A percentile compares a stretch with the other conserved stretches of the same genome.
Conservation (phyloP, 2,797 vertebrate species). For the Microhierax caerulescens region DNA sequence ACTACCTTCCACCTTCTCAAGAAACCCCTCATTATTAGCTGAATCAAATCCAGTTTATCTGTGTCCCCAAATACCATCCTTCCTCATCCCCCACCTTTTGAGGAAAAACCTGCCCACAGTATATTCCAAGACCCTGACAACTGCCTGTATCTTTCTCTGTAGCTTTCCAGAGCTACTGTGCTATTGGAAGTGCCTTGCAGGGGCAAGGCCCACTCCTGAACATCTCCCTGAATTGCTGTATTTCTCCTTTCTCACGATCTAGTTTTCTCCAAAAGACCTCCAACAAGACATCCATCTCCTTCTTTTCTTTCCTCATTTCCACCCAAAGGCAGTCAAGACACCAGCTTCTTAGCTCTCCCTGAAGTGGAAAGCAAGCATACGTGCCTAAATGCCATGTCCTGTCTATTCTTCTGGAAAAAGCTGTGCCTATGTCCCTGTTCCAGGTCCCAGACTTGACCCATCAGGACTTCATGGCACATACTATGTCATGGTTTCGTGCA, state of each 20-base stretch:
- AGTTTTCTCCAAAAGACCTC: not conserved
- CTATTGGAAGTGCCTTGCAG: not conserved
- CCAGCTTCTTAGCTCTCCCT: not conserved
- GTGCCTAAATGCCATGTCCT: not conserved
- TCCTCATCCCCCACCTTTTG: not conserved
- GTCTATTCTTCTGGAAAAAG: not conserved
- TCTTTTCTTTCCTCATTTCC: not conserved
- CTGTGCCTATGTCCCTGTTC: not conserved
- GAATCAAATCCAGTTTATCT: not conserved
- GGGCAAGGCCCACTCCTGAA: not conserved
- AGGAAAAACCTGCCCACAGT: not conserved
- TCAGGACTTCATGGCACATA: not conserved
- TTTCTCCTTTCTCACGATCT: not conserved
- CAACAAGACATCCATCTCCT: not conserved
- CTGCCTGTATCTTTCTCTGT: not conserved
- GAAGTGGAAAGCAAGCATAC: not conserved
- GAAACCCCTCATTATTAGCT: not conserved
- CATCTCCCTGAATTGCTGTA: not conserved
- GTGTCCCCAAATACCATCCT: not conserved
- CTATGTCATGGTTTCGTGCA: not conserved
- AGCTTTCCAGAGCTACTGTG: not conserved
- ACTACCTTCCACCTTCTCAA: not conserved
- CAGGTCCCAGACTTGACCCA: not conserved
- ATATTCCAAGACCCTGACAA: not conserved
- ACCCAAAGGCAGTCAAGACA: not conserved